Conservation (phyloP, 2,113 vertebrate species). For the Nothoprocta perdicaria region DNA sequence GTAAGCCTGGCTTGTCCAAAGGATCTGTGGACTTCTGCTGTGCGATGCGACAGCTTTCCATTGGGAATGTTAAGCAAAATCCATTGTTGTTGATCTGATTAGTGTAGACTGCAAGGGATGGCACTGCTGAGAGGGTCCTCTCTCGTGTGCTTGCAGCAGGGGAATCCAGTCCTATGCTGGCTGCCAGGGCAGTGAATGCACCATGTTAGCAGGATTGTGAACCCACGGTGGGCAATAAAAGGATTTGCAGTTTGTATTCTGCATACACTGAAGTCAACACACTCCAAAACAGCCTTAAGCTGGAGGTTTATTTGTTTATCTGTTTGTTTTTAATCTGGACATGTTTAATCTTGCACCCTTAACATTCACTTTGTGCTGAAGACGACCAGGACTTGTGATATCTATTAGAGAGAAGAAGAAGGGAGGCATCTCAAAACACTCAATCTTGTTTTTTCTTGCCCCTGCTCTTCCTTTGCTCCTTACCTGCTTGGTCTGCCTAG, state of each 20-base stretch:
- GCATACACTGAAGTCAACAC: neutral
- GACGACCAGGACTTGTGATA: neutral
- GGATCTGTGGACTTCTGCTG: neutral
- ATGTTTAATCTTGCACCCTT: rapidly evolving
- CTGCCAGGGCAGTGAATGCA: neutral
- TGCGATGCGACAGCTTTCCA: neutral
- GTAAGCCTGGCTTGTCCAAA: neutral
- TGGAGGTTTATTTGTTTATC: neutral
- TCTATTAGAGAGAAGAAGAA: neutral
- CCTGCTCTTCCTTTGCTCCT: neutral
- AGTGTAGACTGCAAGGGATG: neutral
- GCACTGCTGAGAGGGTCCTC: neutral
- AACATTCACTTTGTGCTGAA: neutral
- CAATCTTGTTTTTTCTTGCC: rapidly evolving
- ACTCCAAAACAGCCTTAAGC: neutral
- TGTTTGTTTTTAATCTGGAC: neutral
- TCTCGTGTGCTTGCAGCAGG: neutral
- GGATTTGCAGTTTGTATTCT: neutral
- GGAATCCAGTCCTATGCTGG: neutral
- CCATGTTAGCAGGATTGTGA: neutral
- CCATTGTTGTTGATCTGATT: slow-evolving; percentile 27
- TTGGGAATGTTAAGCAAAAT: neutral
- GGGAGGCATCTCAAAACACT: neutral
- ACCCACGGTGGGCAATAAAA: neutral
- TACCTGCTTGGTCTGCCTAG: neutral